Conservation (phyloP, 1,140 invertebrate genomes). For the Nixonia krombeini region DNA sequence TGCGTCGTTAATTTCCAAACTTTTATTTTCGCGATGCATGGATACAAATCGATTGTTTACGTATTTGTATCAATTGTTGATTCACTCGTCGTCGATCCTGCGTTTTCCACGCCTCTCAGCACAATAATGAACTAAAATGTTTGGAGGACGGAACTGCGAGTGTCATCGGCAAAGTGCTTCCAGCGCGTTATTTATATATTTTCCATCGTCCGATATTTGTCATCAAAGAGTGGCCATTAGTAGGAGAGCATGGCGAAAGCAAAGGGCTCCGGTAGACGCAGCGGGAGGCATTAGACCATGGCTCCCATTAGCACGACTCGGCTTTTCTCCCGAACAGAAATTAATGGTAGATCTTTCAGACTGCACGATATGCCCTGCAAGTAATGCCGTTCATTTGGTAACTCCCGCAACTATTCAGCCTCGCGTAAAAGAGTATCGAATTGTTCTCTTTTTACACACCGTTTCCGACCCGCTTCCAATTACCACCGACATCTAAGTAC, state of each 20-base stretch:
- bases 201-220: conserved; percentile 70
- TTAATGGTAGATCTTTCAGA: conserved; percentile 64
- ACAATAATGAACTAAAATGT: conserved; percentile 41
- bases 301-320: conserved; percentile 65
- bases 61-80: too few relatives aligned
- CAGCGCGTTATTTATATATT: conserved; percentile 70
- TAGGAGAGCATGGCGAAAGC: conserved; percentile 60
- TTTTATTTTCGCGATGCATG: too few relatives aligned
- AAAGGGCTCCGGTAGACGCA: conserved; percentile 60
- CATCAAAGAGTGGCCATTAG: conserved; percentile 72
- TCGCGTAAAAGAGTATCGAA: conserved; percentile 11
- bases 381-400: conserved; percentile 45
- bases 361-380: conserved; percentile 32
- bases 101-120: too few relatives aligned
- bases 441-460: too few relatives aligned
- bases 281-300: conserved; percentile 70
- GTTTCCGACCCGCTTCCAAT: too few relatives aligned
- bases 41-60: too few relatives aligned
- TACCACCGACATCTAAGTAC: too few relatives aligned
- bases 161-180: conserved; percentile 55
- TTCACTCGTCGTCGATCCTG: too few relatives aligned
- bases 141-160: conserved; percentile 48
- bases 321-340: conserved; percentile 67
- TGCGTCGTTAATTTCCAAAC: too few relatives aligned
- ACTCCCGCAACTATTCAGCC: conserved; percentile 37